Conservation (phyloP, 2,888 invertebrate species). For the Drosophila lacicola region DNA sequence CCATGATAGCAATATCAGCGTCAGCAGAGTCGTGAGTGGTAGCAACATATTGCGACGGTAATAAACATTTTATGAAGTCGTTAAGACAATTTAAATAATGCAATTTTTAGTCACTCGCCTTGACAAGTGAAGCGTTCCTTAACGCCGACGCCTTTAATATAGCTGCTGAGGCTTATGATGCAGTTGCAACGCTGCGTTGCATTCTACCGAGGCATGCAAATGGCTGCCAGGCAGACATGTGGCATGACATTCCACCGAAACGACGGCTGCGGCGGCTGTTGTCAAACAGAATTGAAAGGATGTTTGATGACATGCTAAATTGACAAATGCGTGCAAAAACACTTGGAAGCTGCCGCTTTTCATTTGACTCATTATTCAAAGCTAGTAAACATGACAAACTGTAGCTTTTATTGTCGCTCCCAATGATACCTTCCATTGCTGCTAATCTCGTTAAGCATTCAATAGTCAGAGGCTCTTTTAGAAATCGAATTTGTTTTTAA, state of each 20-base stretch:
- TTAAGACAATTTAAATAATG: conserved; percentile 83
- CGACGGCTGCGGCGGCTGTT: conserved; percentile 50
- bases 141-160: conserved; percentile 33
- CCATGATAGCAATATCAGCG: neutral
- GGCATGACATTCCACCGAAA: conserved; percentile 43
- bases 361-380: conserved; percentile 66
- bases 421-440: conserved; percentile 1
- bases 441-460: neutral
- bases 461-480: neutral
- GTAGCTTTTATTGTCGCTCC: conserved; percentile 9
- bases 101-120: conserved; percentile 77
- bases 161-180: conserved; percentile 18
- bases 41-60: neutral
- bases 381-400: conserved; percentile 58
- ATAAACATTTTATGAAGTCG: conserved; percentile 83
- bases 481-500: neutral
- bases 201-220: conserved; percentile 57
- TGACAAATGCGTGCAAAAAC: conserved; percentile 83
- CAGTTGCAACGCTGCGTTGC: conserved; percentile 47
- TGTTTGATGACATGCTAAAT: conserved; percentile 84
- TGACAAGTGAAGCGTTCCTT: conserved; percentile 71
- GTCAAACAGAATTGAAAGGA: conserved; percentile 81
- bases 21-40: neutral
- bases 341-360: conserved; percentile 53
- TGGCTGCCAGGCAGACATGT: conserved; percentile 49